A percentile compares a stretch with the other conserved stretches of the same genome.
phyloP scores from a whole-genome alignment of 2,797 vertebrate species.

The Enteromius afrohamiltoni region DNA sequence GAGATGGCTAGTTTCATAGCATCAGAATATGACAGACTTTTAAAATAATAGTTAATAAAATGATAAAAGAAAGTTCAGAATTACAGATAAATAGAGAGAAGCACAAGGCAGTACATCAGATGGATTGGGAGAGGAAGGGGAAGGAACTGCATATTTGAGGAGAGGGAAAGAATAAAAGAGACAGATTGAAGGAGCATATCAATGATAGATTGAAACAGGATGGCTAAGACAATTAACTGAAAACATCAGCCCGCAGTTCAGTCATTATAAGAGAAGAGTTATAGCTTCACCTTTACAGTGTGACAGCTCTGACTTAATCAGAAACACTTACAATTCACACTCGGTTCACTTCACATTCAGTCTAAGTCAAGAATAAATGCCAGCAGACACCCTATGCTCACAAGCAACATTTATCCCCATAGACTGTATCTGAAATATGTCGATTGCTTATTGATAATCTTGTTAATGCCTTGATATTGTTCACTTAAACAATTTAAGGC shows the following conservation, averaged over 20 bases:
- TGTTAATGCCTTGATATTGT: background rate
- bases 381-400: constrained; percentile 9
- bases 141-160: background rate
- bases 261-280: constrained; percentile 38
- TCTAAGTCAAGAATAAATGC: constrained; percentile 32
- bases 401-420: background rate
- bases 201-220: constrained; percentile 25
- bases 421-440: background rate
- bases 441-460: background rate
- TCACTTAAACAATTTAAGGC: background rate
- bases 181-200: constrained; percentile 2
- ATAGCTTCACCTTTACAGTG: constrained; percentile 43
- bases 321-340: constrained; percentile 27
- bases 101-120: background rate
- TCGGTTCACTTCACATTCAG: constrained; percentile 25
- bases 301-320: constrained; percentile 38
- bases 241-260: constrained; percentile 42
- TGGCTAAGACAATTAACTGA: constrained; percentile 45
- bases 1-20: background rate
- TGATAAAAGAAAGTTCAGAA: background rate
- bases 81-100: background rate
- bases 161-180: constrained; percentile 10
- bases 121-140: background rate
- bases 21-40: background rate
- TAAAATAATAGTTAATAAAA: background rate